phyloP scores from a whole-genome alignment of 2,797 vertebrate genomes.

The Acipenser ruthenus region DNA sequence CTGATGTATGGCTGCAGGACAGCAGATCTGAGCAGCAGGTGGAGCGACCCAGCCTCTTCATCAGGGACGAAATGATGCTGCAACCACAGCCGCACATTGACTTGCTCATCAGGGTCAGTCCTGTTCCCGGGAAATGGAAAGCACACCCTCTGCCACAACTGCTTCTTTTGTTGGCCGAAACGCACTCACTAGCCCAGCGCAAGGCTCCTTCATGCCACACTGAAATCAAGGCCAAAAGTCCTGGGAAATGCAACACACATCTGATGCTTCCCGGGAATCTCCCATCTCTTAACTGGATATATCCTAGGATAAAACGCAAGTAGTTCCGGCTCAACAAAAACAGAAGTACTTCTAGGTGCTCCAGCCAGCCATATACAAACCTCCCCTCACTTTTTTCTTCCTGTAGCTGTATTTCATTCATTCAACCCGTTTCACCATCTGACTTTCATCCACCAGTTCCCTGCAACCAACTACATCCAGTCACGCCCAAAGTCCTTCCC shows the following conservation, averaged over 20 bases:
- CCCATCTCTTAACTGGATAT: too few species aligned
- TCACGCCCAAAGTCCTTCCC: neutral
- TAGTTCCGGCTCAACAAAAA: too few species aligned
- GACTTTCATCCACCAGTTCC: constrained; percentile 21
- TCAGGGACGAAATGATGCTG: constrained; percentile 95
- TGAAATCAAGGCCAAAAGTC: too few species aligned
- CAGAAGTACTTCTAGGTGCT: neutral
- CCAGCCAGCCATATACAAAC: constrained; percentile 16
- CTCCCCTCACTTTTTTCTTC: constrained; percentile 36
- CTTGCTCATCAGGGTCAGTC: constrained; percentile 74
- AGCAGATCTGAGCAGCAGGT: constrained; percentile 94
- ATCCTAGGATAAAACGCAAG: too few species aligned
- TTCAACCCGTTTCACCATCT: constrained; percentile 50
- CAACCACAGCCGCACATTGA: constrained; percentile 98
- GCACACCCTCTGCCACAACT: too few species aligned
- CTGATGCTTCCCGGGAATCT: too few species aligned
- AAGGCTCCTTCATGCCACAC: too few species aligned
- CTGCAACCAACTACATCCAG: neutral
- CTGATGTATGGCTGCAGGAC: constrained; percentile 85
- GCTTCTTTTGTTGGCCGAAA: too few species aligned
- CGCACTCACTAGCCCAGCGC: too few species aligned
- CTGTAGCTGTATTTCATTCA: constrained; percentile 23
- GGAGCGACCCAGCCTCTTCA: constrained; percentile 95
- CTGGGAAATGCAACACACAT: too few species aligned
- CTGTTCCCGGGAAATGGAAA: constrained; percentile 31